Percentiles rank a stretch among this genome's conserved stretches.
Conservation (phyloP, 1,140 invertebrate species). For the Papilio helenus region DNA sequence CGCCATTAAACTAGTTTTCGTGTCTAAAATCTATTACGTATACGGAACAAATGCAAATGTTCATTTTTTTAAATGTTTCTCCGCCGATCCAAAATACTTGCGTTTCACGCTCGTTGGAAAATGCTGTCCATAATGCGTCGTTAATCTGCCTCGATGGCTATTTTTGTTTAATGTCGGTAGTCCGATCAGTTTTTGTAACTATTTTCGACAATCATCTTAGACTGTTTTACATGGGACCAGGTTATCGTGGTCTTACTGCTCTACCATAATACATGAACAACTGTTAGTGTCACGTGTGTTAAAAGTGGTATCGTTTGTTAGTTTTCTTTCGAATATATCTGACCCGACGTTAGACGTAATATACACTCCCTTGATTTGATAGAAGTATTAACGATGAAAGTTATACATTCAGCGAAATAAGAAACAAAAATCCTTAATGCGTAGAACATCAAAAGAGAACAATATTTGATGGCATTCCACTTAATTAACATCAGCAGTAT, state of each 20-base stretch:
- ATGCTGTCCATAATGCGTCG: slow-evolving; percentile 24
- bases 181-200: slow-evolving; percentile 10
- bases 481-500: slow-evolving; percentile 46
- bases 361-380: background rate
- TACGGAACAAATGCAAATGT: slow-evolving; percentile 55
- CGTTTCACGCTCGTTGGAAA: slow-evolving; percentile 37
- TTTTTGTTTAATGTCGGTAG: slow-evolving; percentile 28
- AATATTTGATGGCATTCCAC: slow-evolving; percentile 49
- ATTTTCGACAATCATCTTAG: slow-evolving; percentile 15
- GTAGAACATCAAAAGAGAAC: slow-evolving; percentile 24
- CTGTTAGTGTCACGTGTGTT: background rate
- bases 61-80: slow-evolving; percentile 51
- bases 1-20: slow-evolving; percentile 50
- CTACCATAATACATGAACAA: background rate
- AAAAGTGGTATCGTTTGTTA: background rate
- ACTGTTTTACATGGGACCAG: background rate
- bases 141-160: slow-evolving; percentile 27
- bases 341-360: background rate
- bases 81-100: slow-evolving; percentile 40
- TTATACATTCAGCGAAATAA: background rate
- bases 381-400: background rate
- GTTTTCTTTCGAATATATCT: background rate
- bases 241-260: background rate
- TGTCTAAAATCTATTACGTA: slow-evolving; percentile 51
- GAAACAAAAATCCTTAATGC: background rate